Evolutionary conservation across 2,113 vertebrate genomes (phyloP), one percentile per base, ranked within the genome.

Genomic region (Dicentrarchus labrax): DNA sequence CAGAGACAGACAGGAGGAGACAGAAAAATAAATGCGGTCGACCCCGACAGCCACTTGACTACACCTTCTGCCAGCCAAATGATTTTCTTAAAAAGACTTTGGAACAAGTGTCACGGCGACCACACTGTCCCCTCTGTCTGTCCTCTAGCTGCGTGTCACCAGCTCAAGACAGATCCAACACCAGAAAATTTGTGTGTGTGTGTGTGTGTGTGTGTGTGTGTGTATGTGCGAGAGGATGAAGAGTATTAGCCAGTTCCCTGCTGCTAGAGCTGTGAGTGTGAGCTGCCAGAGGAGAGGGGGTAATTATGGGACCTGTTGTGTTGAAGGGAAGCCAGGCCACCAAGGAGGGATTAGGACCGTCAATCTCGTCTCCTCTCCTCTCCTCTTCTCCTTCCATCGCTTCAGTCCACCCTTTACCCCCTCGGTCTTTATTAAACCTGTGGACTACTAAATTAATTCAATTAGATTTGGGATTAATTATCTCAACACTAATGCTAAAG

Each of bases 221-320:
- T 43, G 83, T 24, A 79, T 45, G 75, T 75, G 78, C 45, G 85
- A 19, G 94, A 95, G 95, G 96, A 96, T 92, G 96, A 93, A 97
- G 96, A 96, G 97, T 96, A 97, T 97, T 98, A 97, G 96, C 94
- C 96, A 95, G 96, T 97, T 96, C 96, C 96, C 96, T 90, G 93
- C 95, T 97, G 97, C 95, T 97, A 96, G 96, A 94, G 95, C 94
- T 78, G 89, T 92, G 96, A 93, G 95, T 94, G 86, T 89, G 91
- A 91, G 86, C 96, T 97, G 97, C 97, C 97, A 98, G 96, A 96
- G 95, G 94, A 95, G 96, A 95, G 95, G 96, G 92, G 95, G 97
- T 96, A 96, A 97, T 97, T 98, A 97, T 97, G 96, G 96, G 97
- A 97, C 96, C 96, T 96, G 97, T 97, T 97, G 96, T 94, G 96